Conservation (phyloP, 2,888 invertebrate species). For the Tetropium fuscum region DNA sequence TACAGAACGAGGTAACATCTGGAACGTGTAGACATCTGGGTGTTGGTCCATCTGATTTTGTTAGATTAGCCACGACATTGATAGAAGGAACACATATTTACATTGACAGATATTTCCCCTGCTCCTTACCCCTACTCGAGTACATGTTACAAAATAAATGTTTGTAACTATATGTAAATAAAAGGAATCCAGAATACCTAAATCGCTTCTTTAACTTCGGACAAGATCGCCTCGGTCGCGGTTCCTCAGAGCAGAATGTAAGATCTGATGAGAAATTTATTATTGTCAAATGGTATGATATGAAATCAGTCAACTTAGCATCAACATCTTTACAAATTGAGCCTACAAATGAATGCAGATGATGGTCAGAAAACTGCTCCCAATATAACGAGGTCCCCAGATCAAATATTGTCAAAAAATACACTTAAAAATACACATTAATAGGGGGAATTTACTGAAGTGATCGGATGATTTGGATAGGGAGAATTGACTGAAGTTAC, state of each 20-base stretch:
- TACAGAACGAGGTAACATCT: slow-evolving; percentile 11
- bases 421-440: background rate
- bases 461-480: background rate
- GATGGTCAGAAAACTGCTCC: slow-evolving; percentile 23
- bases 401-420: background rate
- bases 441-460: background rate
- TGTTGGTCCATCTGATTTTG: slow-evolving; percentile 17
- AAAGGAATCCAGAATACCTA: slow-evolving; percentile 13
- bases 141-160: slow-evolving; percentile 12
- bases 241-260: slow-evolving; percentile 16
- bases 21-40: too few species aligned
- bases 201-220: slow-evolving; percentile 10
- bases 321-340: slow-evolving; percentile 19
- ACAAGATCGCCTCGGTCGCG: background rate
- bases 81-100: slow-evolving; percentile 22
- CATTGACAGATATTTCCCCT: slow-evolving; percentile 21
- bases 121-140: slow-evolving; percentile 20
- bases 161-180: slow-evolving; percentile 4
- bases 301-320: slow-evolving; percentile 26
- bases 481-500: too few species aligned
- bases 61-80: slow-evolving; percentile 15
- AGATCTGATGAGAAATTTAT: slow-evolving; percentile 25
- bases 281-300: slow-evolving; percentile 27
- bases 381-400: slow-evolving; percentile 16
- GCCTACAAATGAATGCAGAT: slow-evolving; percentile 24